Evolutionary conservation across 2,113 vertebrate genomes (phyloP).

Genomic region (Lota lota): DNA sequence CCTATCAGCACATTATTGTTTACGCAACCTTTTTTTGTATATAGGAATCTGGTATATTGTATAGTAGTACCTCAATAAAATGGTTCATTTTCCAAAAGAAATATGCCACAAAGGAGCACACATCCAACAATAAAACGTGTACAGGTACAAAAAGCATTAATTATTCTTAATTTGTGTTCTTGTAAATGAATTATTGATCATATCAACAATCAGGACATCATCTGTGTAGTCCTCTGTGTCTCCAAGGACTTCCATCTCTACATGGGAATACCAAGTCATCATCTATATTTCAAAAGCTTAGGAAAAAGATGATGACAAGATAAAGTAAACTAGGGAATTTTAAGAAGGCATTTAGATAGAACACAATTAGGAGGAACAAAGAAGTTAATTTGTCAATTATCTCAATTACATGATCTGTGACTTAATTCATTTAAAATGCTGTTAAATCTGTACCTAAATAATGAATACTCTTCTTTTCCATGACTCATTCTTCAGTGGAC

Average conservation of each 20-base stretch:
- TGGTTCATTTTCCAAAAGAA: no score
- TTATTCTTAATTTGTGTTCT: not conserved
- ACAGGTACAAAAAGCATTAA: not conserved
- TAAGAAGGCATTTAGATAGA: constrained; percentile 42
- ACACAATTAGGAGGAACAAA: constrained; percentile 61
- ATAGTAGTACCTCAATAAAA: no score
- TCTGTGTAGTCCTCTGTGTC: constrained; percentile 22
- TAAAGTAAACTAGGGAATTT: constrained; percentile 54
- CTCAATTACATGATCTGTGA: constrained; percentile 52
- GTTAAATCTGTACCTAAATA: constrained; percentile 53
- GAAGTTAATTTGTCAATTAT: constrained; percentile 47
- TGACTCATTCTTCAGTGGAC: constrained; percentile 39
- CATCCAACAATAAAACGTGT: not conserved
- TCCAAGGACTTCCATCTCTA: constrained; percentile 15
- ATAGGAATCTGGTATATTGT: no score
- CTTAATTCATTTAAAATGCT: constrained; percentile 58
- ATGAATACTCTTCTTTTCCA: constrained; percentile 48
- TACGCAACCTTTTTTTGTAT: no score
- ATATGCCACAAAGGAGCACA: not conserved
- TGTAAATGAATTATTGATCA: constrained; percentile 18
- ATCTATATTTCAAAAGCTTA: constrained; percentile 17
- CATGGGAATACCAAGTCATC: constrained; percentile 1
- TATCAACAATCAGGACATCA: constrained; percentile 21
- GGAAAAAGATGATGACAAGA: constrained; percentile 35
- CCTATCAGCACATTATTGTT: no score